Evolutionary conservation across 2,888 invertebrate species (phyloP), one percentile per base, ranked within the genome.

Genomic region (Digitonthophagus gazella): DNA sequence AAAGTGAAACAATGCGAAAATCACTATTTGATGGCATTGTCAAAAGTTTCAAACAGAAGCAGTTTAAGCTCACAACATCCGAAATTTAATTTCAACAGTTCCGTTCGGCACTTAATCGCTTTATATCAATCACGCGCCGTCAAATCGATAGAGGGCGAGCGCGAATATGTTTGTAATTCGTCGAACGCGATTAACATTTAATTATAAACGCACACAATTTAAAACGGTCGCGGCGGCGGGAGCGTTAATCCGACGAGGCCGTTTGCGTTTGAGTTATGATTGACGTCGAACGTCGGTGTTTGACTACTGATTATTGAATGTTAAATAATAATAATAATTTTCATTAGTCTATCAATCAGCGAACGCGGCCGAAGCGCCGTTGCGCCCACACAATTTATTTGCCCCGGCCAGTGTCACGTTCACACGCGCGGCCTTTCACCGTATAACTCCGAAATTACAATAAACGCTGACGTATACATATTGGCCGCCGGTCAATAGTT

Each of bases 271-370:
- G 66, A 65, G 64, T 69, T 69, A 58, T 58, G 67, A 67, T 67
- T 67, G 67, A 67, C 67, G 58, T 67, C 58, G 20, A 63, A 22
- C 65, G 65, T 69, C 58, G 54, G 63, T 18, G 15, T 65, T 69
- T 65, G 64, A 64, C 69, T 67, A 64, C 20, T 58, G 69, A 67
- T 69, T 69, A 69, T 67, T 58, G 64, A 65, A 65, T 54, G 64
- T 65, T 67, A 58, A 69, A 69, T 69, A 69, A 67, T 69, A 69
- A 67, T 69, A 69, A 66, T 69, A 67, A 69, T 69, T 69, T 67
- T 67, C 69, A 69, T 69, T 69, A 67, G 67, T 67, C 61, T 64
- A 69, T 69, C 69, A 67, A 69, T 69, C 69, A 69, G 64, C 28
- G 54, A 6, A 14, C n/a, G 55, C 55, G 15, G 8, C 65, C 66